phyloP scores from a whole-genome alignment of 1,140 invertebrate genomes.

The Trichomalopsis sarcophagae region DNA sequence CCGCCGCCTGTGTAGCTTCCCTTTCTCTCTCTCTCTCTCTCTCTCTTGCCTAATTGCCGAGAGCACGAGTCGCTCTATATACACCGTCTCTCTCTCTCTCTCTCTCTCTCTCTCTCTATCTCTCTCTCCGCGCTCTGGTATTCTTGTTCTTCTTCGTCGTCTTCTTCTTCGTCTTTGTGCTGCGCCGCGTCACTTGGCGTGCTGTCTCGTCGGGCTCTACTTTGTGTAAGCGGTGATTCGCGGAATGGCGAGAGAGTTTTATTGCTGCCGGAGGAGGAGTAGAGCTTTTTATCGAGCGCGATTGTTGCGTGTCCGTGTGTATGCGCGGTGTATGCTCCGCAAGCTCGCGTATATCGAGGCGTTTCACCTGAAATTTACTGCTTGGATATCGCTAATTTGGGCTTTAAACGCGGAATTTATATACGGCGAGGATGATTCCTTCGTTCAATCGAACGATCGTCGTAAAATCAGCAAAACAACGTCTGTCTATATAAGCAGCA shows the following conservation, averaged over 20 bases:
- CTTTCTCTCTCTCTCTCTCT: background rate
- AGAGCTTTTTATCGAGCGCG: background rate
- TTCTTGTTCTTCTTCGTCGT: background rate
- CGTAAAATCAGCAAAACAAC: background rate
- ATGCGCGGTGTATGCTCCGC: background rate
- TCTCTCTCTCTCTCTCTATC: background rate
- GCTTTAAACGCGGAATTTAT: background rate
- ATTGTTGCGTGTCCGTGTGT: background rate
- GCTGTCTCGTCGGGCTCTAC: background rate
- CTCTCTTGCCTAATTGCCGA: constrained; percentile 16
- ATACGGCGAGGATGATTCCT: background rate
- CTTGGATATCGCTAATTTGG: background rate
- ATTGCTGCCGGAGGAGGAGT: background rate
- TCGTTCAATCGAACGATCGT: background rate
- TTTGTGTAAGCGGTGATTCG: background rate
- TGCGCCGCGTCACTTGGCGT: background rate
- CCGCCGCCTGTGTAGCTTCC: background rate
- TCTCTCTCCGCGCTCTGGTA: background rate
- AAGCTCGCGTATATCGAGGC: background rate
- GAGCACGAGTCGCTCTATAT: background rate
- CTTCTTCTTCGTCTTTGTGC: background rate
- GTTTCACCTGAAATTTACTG: constrained; percentile 1
- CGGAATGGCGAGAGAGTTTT: background rate
- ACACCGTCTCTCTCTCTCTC: background rate
- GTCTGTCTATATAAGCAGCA: background rate